These are phyloP conservation scores for Andrena trimmerana DNA, from an alignment of 2,888 invertebrate species.

Conservation along the genomic window DNA sequence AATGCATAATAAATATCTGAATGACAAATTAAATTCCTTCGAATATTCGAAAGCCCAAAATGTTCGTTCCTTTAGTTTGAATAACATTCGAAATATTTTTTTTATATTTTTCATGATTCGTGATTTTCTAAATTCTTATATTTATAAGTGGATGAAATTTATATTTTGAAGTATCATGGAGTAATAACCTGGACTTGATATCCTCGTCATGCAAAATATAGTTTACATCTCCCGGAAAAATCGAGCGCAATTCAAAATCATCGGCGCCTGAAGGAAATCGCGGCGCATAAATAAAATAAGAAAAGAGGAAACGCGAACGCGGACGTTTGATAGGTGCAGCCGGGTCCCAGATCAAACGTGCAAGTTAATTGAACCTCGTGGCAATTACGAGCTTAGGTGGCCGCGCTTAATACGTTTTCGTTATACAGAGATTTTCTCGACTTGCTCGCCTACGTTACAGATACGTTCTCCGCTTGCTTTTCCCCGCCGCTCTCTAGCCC, in stretches of 20 bases:
- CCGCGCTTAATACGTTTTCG: slow-evolving; percentile 60
- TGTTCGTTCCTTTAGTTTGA: too few relatives aligned
- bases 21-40: too few relatives aligned
- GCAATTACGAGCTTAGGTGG: slow-evolving; percentile 58
- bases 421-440: slow-evolving; percentile 50
- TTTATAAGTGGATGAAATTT: too few relatives aligned
- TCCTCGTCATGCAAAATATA: background rate
- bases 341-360: slow-evolving; percentile 52
- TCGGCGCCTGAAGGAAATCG: background rate
- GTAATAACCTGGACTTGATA: background rate
- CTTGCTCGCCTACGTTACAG: slow-evolving; percentile 16
- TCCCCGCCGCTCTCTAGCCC: background rate
- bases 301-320: slow-evolving; percentile 35
- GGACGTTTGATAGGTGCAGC: slow-evolving; percentile 32
- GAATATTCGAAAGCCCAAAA: too few relatives aligned
- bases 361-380: slow-evolving; percentile 62
- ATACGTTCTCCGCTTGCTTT: slow-evolving; percentile 3
- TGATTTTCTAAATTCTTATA: too few relatives aligned
- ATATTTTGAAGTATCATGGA: too few relatives aligned
- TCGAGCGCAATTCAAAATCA: background rate
- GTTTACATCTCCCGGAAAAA: background rate
- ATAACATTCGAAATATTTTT: too few relatives aligned
- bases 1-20: too few relatives aligned
- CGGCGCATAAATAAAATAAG: background rate
- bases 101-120: too few relatives aligned